Evolutionary conservation across 2,797 vertebrate species (phyloP).

Genomic region (Syndactyla subalaris): DNA sequence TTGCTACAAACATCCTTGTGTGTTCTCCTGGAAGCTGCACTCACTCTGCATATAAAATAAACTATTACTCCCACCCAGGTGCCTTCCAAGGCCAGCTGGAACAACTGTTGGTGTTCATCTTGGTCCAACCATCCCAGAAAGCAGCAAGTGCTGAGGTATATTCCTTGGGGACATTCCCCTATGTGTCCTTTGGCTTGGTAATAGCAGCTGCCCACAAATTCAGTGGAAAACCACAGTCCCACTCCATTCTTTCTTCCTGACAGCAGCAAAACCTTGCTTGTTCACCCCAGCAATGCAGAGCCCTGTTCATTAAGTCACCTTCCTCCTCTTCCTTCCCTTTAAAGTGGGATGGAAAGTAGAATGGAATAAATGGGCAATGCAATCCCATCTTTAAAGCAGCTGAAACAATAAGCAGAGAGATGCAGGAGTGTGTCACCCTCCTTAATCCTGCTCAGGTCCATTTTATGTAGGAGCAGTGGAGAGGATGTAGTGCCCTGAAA

Average conservation of each 20-base stretch:
- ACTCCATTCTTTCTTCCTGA: not conserved
- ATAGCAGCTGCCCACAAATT: not conserved
- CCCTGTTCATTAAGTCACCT: not conserved
- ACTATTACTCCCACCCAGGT: not conserved
- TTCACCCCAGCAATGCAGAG: not conserved
- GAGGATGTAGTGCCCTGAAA: not conserved
- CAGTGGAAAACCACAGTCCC: not conserved
- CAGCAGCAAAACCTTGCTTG: not conserved
- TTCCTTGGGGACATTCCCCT: fast-evolving
- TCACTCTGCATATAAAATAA: not conserved
- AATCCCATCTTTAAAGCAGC: not conserved
- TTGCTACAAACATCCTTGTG: fast-evolving
- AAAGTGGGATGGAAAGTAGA: not conserved
- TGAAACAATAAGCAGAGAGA: not conserved
- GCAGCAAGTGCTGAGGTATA: not conserved
- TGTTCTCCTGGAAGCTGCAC: not conserved
- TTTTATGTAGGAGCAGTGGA: fast-evolving
- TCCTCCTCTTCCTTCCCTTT: not conserved
- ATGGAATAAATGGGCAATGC: not conserved
- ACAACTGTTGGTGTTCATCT: not conserved
- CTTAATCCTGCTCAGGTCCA: not conserved
- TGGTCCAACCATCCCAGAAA: not conserved
- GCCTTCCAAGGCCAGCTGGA: not conserved
- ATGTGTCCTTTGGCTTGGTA: not conserved
- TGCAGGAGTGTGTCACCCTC: fast-evolving